Evolutionary conservation across 2,888 invertebrate genomes (phyloP), one percentile per base, ranked within the genome.

Genomic region (Baccha elongata): DNA sequence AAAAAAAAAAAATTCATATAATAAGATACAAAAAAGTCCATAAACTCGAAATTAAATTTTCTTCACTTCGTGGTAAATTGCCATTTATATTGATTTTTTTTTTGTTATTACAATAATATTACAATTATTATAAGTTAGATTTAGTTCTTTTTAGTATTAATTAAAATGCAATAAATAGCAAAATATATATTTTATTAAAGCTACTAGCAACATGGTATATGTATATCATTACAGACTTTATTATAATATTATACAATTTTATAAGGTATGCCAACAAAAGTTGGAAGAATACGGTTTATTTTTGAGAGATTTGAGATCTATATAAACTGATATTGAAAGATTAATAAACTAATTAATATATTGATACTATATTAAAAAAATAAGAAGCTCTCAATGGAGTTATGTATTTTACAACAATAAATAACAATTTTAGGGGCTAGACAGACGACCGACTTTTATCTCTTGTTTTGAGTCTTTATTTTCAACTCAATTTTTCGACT

Each of bases 181-280:
- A 71, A 35, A 64, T 19, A 53, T 40, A 52, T 76, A 67, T 68
- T 75, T 74, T 80, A 58, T 74, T 50, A 58, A 50, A 40, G 21
- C 26, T 53, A 3, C 58, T 72, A n/a, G 37, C 13, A 10, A 53
- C n/a, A n/a, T n/a, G n/a, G n/a, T 44, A 68, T 53, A 58, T 26
- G 8, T 5, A 32, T 32, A 32, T 32, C 17, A n/a, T 2, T 15
- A 60, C 15, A 52, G 10, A 62, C 21, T 32, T 44, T 60, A 32
- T 42, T 62, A 44, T 26, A 15, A 60, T 60, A 60, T 42, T n/a
- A 60, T 44, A 42, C 42, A 17, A 17, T 42, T 13, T n/a, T 64
- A 13, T 50, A 29, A 19, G 42, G 29, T 60, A 62, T 75, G 68
- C 68, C 60, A 67, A 72, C 52, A 17, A 23, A 23, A 40, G 26